Base-by-base conservation (phyloP, 2,113 vertebrate species). In the Andinoacara biseriatus region DNA sequence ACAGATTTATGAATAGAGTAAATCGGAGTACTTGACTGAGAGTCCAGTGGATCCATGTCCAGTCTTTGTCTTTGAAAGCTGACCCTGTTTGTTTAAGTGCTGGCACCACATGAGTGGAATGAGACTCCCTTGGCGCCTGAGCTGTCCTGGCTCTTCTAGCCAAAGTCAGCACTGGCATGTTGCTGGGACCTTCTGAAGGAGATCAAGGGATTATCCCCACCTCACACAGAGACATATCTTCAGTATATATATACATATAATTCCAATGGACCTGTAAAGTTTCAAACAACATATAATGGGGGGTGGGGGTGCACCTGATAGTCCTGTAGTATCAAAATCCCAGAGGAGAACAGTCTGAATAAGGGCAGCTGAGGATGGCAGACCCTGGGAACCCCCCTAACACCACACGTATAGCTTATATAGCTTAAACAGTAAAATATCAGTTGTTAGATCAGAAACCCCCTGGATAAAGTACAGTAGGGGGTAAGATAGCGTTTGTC, bases 41-140 rank as follows among this genome's bases (percentile, higher is more conserved):
- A 90, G 80, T 85, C 81, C 83, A 89, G 84, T 72, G 87, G 90
- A 89, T 90, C 82, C 83, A 76, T 90, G 92, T 92, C 88, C 76
- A 72, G 58, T 75, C 79, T 85, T 86, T 88, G 86, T 84, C 92
- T 95, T 90, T 92, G 90, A 91, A 93, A 94, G 82, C 76, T 67
- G 89, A 94, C 87, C 91, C 89, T 94, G 93, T 95, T 94, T 95
- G 89, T 92, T 87, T 91, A 92, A 91, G 87, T 74, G 74, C 89
- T 94, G 90, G 89, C 90, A 93, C 84, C 83, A 86, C 91, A 90
- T 92, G 85, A 93, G 86, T 92, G 67, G 86, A 62, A 59, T 33
- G 10, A 72, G 79, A 75, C 81, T 74, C 86, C 88, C 77, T 87
- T 85, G 91, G 90, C 85, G 91, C 89, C 91, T 74, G 59, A 86